Conservation (phyloP, 2,797 vertebrate species). For the Chromis chromis region DNA sequence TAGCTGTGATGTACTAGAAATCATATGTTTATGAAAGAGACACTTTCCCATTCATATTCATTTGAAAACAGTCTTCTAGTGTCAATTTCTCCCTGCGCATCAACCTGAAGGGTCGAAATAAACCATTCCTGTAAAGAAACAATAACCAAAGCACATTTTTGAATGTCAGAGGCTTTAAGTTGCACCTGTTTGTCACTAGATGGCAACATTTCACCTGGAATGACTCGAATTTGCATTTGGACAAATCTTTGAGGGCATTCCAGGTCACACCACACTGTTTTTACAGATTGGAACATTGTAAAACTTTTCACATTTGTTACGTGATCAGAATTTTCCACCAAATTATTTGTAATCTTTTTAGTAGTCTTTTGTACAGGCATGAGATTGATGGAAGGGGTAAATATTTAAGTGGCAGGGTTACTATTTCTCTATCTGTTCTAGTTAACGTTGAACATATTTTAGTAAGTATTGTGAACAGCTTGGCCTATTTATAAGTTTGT, state of each 20-base stretch:
- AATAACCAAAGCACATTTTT: neutral
- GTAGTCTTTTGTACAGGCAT: neutral
- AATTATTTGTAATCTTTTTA: neutral
- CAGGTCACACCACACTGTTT: slow-evolving; percentile 50
- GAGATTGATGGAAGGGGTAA: neutral
- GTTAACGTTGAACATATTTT: neutral
- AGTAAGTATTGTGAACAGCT: slow-evolving; percentile 25
- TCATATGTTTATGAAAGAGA: no score
- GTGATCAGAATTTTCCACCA: neutral
- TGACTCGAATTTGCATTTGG: neutral
- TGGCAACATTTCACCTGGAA: slow-evolving; percentile 47
- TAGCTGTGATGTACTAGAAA: no score
- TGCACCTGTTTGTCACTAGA: slow-evolving; percentile 55
- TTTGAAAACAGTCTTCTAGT: no score
- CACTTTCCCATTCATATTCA: no score
- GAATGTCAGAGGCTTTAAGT: neutral
- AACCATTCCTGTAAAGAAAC: no score
- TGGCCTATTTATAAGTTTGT: slow-evolving; percentile 47
- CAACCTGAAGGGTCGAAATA: no score
- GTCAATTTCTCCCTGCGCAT: no score
- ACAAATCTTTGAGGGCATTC: slow-evolving; percentile 53
- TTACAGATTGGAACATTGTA: neutral
- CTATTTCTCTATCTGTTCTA: neutral
- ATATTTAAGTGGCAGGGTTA: neutral
- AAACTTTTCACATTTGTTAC: neutral